Evolutionary conservation across 2,113 vertebrate species (phyloP).

Genomic region (Planiliza haematocheilus): DNA sequence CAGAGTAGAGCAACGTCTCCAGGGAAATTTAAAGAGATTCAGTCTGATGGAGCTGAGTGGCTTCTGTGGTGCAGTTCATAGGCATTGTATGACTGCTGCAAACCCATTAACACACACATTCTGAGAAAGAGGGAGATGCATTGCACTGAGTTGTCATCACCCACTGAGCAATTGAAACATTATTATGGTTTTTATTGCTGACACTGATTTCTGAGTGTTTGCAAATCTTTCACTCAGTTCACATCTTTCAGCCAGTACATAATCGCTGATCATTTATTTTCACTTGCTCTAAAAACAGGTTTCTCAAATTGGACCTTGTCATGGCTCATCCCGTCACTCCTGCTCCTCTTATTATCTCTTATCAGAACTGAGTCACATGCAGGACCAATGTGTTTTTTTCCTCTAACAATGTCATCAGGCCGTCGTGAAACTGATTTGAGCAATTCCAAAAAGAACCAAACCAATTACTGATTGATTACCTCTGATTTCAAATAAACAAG

Average conservation of each 20-base stretch:
- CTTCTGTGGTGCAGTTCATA: conserved; percentile 22
- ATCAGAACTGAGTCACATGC: neutral
- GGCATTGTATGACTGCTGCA: conserved; percentile 33
- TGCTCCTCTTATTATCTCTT: neutral
- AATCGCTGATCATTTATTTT: conserved; percentile 1
- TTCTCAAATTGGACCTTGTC: too few relatives aligned
- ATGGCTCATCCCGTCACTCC: neutral
- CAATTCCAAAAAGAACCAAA: neutral
- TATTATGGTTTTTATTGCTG: neutral
- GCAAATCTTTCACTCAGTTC: neutral
- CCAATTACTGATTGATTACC: neutral
- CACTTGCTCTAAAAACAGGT: neutral
- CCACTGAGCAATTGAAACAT: neutral
- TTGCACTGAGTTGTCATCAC: neutral
- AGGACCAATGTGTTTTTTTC: too few relatives aligned
- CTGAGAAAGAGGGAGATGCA: neutral
- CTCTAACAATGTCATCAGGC: too few relatives aligned
- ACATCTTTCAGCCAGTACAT: neutral
- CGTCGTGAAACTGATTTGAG: neutral
- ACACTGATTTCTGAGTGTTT: neutral
- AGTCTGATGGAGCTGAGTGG: conserved; percentile 42
- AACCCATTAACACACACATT: conserved; percentile 42
- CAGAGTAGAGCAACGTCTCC: conserved; percentile 34
- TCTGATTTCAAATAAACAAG: too few relatives aligned
- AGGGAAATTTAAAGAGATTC: conserved; percentile 58